Base-by-base conservation (phyloP, 2,113 vertebrate genomes). In the Mustela lutreola region DNA sequence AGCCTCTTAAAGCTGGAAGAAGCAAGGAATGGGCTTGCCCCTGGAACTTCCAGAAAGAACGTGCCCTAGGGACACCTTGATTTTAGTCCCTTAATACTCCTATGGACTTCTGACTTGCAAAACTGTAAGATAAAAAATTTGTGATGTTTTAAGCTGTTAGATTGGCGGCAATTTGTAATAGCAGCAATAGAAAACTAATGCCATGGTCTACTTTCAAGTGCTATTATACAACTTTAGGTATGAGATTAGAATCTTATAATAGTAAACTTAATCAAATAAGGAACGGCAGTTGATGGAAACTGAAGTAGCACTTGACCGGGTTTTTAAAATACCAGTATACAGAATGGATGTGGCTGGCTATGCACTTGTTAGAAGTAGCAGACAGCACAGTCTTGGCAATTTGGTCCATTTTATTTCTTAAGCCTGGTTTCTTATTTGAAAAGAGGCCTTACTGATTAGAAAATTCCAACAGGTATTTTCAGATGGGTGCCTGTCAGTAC, bases 401-500 rank as follows among this genome's bases (percentile, higher is more conserved):
- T 33, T 94, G 21, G 73, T 88, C 42, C n/a, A 94, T 15, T 76
- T 93, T 83, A 45, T 67, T 85, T 85, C 36, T 85, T 63, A 92
- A 93, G 39, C 4, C 78, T 71, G 5, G 3, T 39, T 88, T 96
- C 71, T 14, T 87, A 60, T 79, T 92, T 93, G 83, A 90, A 84
- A 97, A 82, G 18, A 89, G 36, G 4, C 45, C 79, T 93, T 53
- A 75, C 71, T 70, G 58, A 76, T 84, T 71, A 97, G 45, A 84
- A 97, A 95, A 95, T 79, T 82, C 36, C 58, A 85, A n/a, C 26
- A 39, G 86, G 14, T 15, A 92, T 86, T 92, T 97, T 63, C n/a
- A 95, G 45, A 92, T 53, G 42, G 50, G 67, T 86, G 45, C 53
- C 60, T 86, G 7, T 82, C 73, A 89, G 15, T 87, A 85, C 15